Conservation (phyloP, 2,113 vertebrate species). For the Grammomys surdaster region DNA sequence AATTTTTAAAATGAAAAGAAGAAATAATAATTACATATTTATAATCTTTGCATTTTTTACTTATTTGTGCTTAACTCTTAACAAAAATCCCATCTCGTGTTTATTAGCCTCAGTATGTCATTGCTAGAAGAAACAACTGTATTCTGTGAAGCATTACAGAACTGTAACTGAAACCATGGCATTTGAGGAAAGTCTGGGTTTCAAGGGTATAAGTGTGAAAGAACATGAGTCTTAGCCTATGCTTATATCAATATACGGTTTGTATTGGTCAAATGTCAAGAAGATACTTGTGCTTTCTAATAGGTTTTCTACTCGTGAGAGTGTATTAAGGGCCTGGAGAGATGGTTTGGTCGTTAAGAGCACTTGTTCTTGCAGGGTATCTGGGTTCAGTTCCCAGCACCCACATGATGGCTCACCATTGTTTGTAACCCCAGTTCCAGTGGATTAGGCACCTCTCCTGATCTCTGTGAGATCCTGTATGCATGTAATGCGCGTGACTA, state of each 20-base stretch:
- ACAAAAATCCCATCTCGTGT: not conserved
- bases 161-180: not conserved
- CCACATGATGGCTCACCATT: not conserved
- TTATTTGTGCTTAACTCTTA: not conserved
- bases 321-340: not conserved
- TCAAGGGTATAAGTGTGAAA: constrained; percentile 24
- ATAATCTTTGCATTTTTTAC: not conserved
- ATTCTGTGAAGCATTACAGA: constrained; percentile 12
- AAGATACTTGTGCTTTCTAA: not conserved
- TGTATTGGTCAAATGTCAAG: no score
- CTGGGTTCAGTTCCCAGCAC: not conserved
- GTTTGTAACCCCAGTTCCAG: not conserved
- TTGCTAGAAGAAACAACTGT: not conserved
- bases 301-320: not conserved
- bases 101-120: constrained; percentile 18
- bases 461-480: not conserved
- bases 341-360: not conserved
- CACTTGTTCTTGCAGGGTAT: not conserved
- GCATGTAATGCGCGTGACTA: no score
- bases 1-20: not conserved
- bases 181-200: not conserved
- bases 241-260: not conserved
- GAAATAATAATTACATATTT: not conserved
- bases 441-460: not conserved
- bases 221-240: not conserved